phyloP scores from a whole-genome alignment of 2,113 vertebrate genomes.

The Talpa occidentalis region DNA sequence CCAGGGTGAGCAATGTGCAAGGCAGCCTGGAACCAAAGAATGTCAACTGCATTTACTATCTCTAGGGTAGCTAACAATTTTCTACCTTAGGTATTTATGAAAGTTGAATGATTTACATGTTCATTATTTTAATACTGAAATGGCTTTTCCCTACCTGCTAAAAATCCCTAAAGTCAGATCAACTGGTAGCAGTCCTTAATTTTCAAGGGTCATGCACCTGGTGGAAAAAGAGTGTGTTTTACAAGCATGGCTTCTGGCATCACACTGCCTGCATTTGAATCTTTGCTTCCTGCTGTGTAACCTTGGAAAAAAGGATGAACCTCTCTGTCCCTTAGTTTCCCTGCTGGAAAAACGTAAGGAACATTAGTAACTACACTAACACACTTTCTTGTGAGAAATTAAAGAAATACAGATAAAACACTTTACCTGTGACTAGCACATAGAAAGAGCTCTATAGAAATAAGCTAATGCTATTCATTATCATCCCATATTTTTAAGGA shows the following conservation, averaged over 20 bases:
- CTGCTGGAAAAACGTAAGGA: neutral
- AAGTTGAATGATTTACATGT: constrained; percentile 12
- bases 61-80: constrained; percentile 35
- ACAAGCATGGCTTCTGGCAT: neutral
- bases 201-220: neutral
- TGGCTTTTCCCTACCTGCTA: neutral
- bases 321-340: neutral
- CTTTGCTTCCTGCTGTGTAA: neutral
- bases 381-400: neutral
- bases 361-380: neutral
- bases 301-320: neutral
- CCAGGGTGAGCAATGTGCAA: neutral
- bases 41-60: neutral
- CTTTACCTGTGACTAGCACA: neutral
- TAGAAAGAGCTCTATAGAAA: neutral
- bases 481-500: neutral
- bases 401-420: neutral
- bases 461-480: neutral
- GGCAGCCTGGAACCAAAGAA: constrained; percentile 16
- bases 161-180: neutral
- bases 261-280: neutral
- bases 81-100: constrained; percentile 29
- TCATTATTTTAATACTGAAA: neutral
- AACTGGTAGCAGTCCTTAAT: neutral
- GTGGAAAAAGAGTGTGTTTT: neutral